Evolutionary conservation across 2,888 invertebrate genomes (phyloP).

Genomic region (Nemapogon koenigi): DNA sequence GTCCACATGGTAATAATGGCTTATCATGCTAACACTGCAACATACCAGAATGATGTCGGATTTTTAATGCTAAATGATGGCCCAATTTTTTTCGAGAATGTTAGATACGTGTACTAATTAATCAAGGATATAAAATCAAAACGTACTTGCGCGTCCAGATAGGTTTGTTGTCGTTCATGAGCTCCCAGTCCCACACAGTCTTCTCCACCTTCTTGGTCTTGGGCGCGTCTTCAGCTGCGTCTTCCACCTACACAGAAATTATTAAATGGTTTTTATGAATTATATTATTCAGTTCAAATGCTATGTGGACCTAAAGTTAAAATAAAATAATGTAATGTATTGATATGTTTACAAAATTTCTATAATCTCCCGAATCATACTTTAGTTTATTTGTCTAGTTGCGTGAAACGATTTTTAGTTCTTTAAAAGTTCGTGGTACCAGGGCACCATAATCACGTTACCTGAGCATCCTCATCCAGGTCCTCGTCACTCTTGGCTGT

Average conservation of each 20-base stretch:
- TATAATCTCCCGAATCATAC: too few species aligned
- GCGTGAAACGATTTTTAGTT: not conserved
- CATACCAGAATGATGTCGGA: too few species aligned
- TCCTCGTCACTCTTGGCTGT: constrained; percentile 34
- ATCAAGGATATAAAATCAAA: not conserved
- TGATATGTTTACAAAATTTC: too few species aligned
- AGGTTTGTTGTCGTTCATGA: constrained; percentile 96
- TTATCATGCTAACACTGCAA: too few species aligned
- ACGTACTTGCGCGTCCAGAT: constrained; percentile 92
- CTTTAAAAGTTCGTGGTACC: too few species aligned
- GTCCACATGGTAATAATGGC: too few species aligned
- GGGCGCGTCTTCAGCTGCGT: constrained; percentile 74
- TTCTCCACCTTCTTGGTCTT: constrained; percentile 91
- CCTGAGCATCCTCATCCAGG: constrained; percentile 62
- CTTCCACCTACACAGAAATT: constrained; percentile 67
- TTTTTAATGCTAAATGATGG: too few species aligned
- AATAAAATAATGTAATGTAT: too few species aligned
- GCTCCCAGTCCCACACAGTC: constrained; percentile 98
- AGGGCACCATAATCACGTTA: too few species aligned
- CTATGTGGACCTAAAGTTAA: too few species aligned
- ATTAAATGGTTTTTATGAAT: not conserved
- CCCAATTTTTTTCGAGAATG: not conserved
- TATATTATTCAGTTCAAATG: too few species aligned
- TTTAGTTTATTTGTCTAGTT: too few species aligned
- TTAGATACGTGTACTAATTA: not conserved